Base-by-base conservation (phyloP, 2,888 invertebrate genomes). In the Lamproptera curius region DNA sequence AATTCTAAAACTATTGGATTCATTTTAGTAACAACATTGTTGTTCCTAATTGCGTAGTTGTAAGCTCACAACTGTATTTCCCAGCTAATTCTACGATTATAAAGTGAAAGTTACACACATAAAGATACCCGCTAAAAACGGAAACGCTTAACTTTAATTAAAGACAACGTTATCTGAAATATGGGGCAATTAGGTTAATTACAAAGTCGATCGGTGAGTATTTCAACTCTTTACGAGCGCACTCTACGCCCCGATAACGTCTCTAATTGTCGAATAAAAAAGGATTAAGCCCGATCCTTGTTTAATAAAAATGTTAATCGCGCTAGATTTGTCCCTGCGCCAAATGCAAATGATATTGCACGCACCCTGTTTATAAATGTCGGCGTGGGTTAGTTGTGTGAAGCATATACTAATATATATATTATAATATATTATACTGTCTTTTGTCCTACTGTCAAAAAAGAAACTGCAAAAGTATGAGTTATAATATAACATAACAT, bases 271-370 rank as follows among this genome's bases (percentile, higher is more conserved):
- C 86, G 70, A 84, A 87, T 87, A 87, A 86, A 87, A 85, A 86
- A 86, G 86, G 87, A 85, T 87, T 85, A 82, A 59, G 63, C 61
- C 61, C 80, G 81, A 86, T 86, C 86, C 80, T 69, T 74, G 81
- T 85, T 86, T 87, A 86, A 86, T 87, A 86, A 86, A 87, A 86
- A 86, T 86, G 86, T 85, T 87, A 87, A 86, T 86, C 76, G 78
- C 78, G 79, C 78, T 41, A 74, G 79, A 80, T 77, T 77, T 61
- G 20, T n/a, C 20, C 73, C 75, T 72, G 67, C 74, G 73, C 69
- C 68, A 58, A 80, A 87, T 87, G 86, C 80, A 73, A 87, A 87
- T 87, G 66, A 76, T 73, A 77, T 69, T 46, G 68, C 70, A 51
- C 39, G 46, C 52, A 59, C 65, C 68, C 65, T 64, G 67, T 67